Evolutionary conservation across 1,140 invertebrate genomes (phyloP).

Genomic region (Bombus balteatus): DNA sequence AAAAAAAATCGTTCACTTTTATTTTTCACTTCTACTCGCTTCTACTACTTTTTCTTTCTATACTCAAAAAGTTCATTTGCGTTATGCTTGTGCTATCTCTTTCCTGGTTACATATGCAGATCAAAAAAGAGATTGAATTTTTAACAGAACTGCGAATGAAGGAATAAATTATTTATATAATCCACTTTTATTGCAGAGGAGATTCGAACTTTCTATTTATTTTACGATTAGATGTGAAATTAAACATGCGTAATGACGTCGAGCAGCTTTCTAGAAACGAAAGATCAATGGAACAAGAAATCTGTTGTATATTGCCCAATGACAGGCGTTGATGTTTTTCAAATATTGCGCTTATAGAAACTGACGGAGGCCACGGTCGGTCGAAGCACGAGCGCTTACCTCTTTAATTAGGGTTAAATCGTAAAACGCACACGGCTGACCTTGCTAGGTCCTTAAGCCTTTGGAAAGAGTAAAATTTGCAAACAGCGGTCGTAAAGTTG

Average conservation of each 20-base stretch:
- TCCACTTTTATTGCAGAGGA: neutral
- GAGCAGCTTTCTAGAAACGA: neutral
- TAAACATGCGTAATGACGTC: neutral
- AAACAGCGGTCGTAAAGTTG: slow-evolving; percentile 76
- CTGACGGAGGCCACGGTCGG: slow-evolving; percentile 50
- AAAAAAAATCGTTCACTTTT: neutral
- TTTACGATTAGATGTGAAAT: no score
- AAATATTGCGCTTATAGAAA: slow-evolving; percentile 50
- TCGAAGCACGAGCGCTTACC: slow-evolving; percentile 63
- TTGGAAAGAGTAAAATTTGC: slow-evolving; percentile 73
- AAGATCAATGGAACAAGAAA: neutral
- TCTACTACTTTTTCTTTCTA: neutral
- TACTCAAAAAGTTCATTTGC: neutral
- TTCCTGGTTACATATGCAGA: neutral
- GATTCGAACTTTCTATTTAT: neutral
- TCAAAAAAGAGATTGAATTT: neutral
- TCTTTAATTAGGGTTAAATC: slow-evolving; percentile 81
- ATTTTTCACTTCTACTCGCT: neutral
- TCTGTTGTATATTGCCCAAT: neutral
- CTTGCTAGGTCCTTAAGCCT: slow-evolving; percentile 70
- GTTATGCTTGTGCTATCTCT: neutral
- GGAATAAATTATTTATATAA: neutral
- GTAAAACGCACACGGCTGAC: slow-evolving; percentile 67
- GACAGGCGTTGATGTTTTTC: slow-evolving; percentile 37
- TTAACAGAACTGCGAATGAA: neutral